These are phyloP conservation scores for Clupea harengus DNA, from an alignment of 2,113 vertebrate species.

Conservation along the genomic window DNA sequence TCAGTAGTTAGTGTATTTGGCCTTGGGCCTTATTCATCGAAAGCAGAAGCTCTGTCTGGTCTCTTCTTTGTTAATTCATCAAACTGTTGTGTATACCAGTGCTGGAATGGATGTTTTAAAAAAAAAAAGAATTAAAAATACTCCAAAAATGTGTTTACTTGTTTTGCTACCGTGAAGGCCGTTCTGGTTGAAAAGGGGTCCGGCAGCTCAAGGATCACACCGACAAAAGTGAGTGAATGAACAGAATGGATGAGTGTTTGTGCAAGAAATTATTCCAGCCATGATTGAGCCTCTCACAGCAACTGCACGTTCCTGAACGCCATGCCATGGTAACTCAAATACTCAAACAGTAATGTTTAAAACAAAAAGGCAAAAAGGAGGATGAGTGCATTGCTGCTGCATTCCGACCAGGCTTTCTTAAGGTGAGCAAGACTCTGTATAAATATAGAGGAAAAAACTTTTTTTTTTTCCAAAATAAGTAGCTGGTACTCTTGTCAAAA, in stretches of 20 bases:
- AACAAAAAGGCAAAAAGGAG: not conserved
- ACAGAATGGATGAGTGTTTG: not conserved
- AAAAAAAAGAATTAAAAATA: no score
- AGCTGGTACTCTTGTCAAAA: not conserved
- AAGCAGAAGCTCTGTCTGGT: not conserved
- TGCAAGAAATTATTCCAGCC: not conserved
- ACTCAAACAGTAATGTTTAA: not conserved
- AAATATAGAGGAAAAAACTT: constrained; percentile 7
- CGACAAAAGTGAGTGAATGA: not conserved
- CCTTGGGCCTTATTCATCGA: not conserved
- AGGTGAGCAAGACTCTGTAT: not conserved
- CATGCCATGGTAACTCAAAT: not conserved
- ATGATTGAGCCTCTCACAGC: not conserved
- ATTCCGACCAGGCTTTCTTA: not conserved
- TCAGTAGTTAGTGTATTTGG: not conserved
- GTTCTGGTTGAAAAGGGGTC: not conserved
- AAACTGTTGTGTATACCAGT: not conserved
- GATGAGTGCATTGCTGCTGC: not conserved
- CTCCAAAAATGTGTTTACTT: not conserved
- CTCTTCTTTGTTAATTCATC: not conserved
- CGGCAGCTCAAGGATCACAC: not conserved
- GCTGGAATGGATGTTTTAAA: not conserved
- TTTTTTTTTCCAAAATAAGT: constrained; percentile 6
- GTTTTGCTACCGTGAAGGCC: not conserved
- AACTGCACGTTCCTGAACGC: not conserved